phyloP scores from a whole-genome alignment of 2,113 vertebrate genomes.

The Girardinichthys multiradiatus region DNA sequence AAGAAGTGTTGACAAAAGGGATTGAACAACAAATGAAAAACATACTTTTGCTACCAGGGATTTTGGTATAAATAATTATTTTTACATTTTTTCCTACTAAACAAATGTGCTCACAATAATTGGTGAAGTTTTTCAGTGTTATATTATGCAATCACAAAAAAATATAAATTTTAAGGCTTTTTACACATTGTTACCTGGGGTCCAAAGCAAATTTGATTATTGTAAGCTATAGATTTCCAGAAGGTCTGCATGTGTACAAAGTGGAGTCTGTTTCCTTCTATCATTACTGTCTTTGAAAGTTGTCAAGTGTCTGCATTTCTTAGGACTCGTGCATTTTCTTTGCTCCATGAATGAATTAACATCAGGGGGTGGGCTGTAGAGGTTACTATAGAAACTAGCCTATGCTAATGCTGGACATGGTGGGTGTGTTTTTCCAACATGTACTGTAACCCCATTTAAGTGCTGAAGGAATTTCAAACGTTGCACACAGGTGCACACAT shows the following conservation, averaged over 20 bases:
- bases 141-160: neutral
- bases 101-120: no score
- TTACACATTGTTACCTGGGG: no score
- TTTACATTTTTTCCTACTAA: neutral
- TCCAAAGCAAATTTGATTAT: neutral
- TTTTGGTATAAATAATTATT: neutral
- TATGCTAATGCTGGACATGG: conserved; percentile 46
- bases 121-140: neutral
- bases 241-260: neutral
- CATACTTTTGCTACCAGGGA: neutral
- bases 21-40: no score
- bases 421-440: conserved; percentile 3
- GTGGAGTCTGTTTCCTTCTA: neutral
- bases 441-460: conserved; percentile 25
- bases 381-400: conserved; percentile 81
- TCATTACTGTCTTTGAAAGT: conserved; percentile 8
- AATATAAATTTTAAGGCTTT: neutral
- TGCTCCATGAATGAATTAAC: conserved; percentile 70
- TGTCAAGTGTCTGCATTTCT: conserved; percentile 64
- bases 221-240: neutral
- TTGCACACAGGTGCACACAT: neutral
- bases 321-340: conserved; percentile 62
- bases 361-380: conserved; percentile 65
- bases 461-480: conserved; percentile 9
- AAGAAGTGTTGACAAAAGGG: no score